phyloP scores from a whole-genome alignment of 2,888 invertebrate genomes.

The Pelosia muscerda region DNA sequence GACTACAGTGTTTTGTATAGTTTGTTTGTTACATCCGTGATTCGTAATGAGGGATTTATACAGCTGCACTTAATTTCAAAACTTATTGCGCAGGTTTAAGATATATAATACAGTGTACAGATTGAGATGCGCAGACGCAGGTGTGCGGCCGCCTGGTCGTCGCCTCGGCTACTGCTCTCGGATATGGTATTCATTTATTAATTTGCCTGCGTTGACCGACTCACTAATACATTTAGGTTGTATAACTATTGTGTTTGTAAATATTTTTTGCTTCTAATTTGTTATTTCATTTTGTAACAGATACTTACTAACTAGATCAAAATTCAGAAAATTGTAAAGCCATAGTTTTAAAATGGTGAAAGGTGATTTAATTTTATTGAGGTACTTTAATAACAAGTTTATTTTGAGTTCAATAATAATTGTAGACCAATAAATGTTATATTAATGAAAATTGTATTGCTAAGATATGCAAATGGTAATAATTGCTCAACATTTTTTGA shows the following conservation, averaged over 20 bases:
- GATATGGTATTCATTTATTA: conserved; percentile 85
- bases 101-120: conserved; percentile 48
- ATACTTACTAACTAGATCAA: too few relatives aligned
- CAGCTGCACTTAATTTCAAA: conserved; percentile 30
- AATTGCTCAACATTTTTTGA: conserved; percentile 38
- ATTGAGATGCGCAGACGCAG: conserved; percentile 80
- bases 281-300: background rate
- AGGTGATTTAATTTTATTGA: background rate
- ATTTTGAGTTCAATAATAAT: background rate
- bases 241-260: conserved; percentile 39
- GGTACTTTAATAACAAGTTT: background rate
- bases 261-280: background rate
- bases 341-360: background rate
- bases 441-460: background rate
- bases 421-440: background rate
- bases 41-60: conserved; percentile 79
- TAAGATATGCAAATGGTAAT: conserved; percentile 22
- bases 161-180: conserved; percentile 83
- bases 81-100: conserved; percentile 32
- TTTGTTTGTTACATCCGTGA: conserved; percentile 85
- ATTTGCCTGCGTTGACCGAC: conserved; percentile 82
- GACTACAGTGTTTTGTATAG: conserved; percentile 77
- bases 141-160: conserved; percentile 84
- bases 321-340: background rate
- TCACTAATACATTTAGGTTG: conserved; percentile 65